Evolutionary conservation across 2,888 invertebrate genomes (phyloP).

Genomic region (Salpingus planirostris): DNA sequence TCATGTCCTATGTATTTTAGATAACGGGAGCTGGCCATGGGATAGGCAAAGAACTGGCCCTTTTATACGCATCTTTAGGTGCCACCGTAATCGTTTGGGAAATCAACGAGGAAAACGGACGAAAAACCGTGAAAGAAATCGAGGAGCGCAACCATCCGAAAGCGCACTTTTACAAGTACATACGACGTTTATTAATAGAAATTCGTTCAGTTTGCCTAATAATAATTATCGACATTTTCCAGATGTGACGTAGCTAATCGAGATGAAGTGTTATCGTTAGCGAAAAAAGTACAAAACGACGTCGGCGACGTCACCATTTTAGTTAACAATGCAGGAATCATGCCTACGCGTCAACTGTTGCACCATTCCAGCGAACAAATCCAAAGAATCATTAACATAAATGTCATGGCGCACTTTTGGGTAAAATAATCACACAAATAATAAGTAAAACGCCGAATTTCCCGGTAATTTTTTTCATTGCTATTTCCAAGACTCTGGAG

Average conservation of each 20-base stretch:
- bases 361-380: constrained; percentile 61
- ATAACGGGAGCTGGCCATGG: constrained; percentile 82
- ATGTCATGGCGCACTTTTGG: constrained; percentile 75
- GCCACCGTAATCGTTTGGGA: constrained; percentile 71
- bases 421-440: constrained; percentile 43
- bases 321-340: constrained; percentile 81
- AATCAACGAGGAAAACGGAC: constrained; percentile 60
- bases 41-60: constrained; percentile 69
- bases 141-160: constrained; percentile 40
- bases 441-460: too few species aligned
- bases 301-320: constrained; percentile 72
- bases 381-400: constrained; percentile 60
- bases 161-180: constrained; percentile 27
- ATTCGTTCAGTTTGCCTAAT: not conserved
- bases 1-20: constrained; percentile 39
- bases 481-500: constrained; percentile 57
- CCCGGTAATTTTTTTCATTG: not conserved
- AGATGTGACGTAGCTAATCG: constrained; percentile 73
- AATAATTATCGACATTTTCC: not conserved
- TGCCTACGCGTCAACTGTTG: constrained; percentile 66
- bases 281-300: constrained; percentile 54
- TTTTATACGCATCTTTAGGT: constrained; percentile 62
- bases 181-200: not conserved
- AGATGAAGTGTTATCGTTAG: constrained; percentile 55
- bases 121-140: constrained; percentile 55